Evolutionary conservation across 2,888 invertebrate species (phyloP).

Genomic region (Lasioglossum malachurum): DNA sequence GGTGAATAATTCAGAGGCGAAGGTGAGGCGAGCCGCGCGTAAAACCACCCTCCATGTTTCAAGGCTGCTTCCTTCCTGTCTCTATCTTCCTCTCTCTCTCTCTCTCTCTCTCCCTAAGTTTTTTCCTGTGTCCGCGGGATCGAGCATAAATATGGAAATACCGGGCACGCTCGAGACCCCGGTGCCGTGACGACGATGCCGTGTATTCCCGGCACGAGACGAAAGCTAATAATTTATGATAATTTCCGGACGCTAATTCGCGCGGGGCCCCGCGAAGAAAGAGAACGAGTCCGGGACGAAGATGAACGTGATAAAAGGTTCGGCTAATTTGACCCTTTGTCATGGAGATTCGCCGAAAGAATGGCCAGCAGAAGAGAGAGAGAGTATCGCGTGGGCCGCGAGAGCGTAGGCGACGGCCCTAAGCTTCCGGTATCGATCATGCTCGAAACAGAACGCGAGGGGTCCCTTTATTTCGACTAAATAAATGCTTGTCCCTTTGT

Average conservation of each 20-base stretch:
- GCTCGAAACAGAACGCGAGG: not conserved
- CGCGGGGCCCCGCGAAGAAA: slow-evolving; percentile 33
- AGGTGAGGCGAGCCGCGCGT: slow-evolving; percentile 52
- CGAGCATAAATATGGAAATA: slow-evolving; percentile 73
- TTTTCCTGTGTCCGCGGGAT: slow-evolving; percentile 22
- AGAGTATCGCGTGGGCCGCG: slow-evolving; percentile 13
- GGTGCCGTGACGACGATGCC: slow-evolving; percentile 17
- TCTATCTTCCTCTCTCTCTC: not conserved
- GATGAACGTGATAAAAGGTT: slow-evolving; percentile 46
- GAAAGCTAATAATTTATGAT: slow-evolving; percentile 74
- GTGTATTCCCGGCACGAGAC: slow-evolving; percentile 18
- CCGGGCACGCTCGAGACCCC: slow-evolving; percentile 9
- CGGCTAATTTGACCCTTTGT: slow-evolving; percentile 66
- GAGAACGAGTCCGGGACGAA: slow-evolving; percentile 32
- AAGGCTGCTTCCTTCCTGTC: slow-evolving; percentile 23
- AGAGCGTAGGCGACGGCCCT: not conserved
- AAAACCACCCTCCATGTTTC: slow-evolving; percentile 51
- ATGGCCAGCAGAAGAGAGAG: slow-evolving; percentile 23
- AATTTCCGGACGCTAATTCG: slow-evolving; percentile 72
- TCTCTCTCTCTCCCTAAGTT: slow-evolving; percentile 2
- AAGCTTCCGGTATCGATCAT: slow-evolving; percentile 35
- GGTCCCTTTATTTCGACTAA: not conserved
- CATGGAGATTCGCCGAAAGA: slow-evolving; percentile 57
- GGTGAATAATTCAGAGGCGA: slow-evolving; percentile 63
- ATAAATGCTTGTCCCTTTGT: not conserved